These are phyloP conservation scores for Nomada hirtipes DNA, from an alignment of 2,888 invertebrate species.

Conservation along the genomic window DNA sequence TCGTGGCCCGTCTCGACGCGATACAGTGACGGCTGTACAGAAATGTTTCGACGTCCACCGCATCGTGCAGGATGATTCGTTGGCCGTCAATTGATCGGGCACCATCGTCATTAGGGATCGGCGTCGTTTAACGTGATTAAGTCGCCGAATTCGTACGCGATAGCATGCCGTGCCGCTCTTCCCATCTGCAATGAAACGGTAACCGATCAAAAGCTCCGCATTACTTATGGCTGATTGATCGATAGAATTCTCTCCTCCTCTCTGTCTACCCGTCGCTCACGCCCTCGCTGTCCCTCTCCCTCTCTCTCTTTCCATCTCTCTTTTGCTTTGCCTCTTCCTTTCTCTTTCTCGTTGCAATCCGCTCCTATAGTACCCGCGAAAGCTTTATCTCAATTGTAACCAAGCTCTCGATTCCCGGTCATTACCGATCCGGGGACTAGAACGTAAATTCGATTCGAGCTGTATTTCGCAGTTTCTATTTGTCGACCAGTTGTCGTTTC, in stretches of 20 bases:
- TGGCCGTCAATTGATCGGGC: conserved; percentile 61
- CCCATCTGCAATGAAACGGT: conserved; percentile 72
- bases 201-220: conserved; percentile 75
- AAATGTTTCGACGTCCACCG: conserved; percentile 37
- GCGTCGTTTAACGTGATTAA: conserved; percentile 68
- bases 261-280: background rate
- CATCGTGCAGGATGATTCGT: conserved; percentile 42
- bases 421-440: conserved; percentile 53
- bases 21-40: background rate
- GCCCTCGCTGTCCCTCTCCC: background rate
- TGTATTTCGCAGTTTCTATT: conserved; percentile 48
- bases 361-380: background rate
- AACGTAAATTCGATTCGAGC: conserved; percentile 49
- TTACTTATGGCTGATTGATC: conserved; percentile 77
- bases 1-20: background rate
- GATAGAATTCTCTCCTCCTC: conserved; percentile 63
- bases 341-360: background rate
- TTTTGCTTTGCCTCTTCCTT: background rate
- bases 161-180: conserved; percentile 70
- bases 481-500: conserved; percentile 24
- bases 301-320: background rate
- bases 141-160: conserved; percentile 63
- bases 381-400: conserved; percentile 57
- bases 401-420: conserved; percentile 62
- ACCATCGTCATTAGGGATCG: conserved; percentile 67